These are phyloP conservation scores for Erinaceus europaeus DNA, from an alignment of 2,113 vertebrate species.

Conservation along the genomic window DNA sequence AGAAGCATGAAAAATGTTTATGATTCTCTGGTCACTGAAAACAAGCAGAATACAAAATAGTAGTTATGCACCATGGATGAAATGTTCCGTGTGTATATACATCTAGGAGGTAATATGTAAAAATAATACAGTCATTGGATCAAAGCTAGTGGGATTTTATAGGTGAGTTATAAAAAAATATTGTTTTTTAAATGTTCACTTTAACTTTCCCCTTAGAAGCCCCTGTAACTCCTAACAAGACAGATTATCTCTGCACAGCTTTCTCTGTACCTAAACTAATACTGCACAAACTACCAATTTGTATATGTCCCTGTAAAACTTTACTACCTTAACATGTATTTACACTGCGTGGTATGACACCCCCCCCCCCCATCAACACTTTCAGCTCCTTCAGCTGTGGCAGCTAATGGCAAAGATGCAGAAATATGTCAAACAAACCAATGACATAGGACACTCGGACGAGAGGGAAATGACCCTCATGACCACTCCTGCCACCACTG, in stretches of 20 bases:
- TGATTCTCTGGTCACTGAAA: conserved; percentile 61
- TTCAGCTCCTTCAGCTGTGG: background rate
- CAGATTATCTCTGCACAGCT: background rate
- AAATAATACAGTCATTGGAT: background rate
- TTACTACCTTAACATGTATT: background rate
- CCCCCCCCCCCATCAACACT: background rate
- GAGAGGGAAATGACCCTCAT: background rate
- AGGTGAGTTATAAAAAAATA: conserved; percentile 7
- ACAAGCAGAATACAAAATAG: conserved; percentile 61
- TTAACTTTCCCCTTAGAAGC: conserved; percentile 31
- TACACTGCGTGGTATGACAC: background rate
- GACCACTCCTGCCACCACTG: background rate
- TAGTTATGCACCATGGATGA: background rate
- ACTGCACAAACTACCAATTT: background rate
- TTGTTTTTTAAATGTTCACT: conserved; percentile 39
- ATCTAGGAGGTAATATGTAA: background rate
- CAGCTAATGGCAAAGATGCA: background rate
- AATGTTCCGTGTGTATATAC: background rate
- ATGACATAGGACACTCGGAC: background rate
- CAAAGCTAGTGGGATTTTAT: conserved; percentile 9
- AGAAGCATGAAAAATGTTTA: conserved; percentile 72
- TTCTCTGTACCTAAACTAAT: background rate
- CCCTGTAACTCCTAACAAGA: background rate
- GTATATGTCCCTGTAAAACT: background rate
- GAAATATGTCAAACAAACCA: background rate